These are phyloP conservation scores for Zaprionus africanus DNA, from an alignment of 1,140 invertebrate species.

Conservation along the genomic window DNA sequence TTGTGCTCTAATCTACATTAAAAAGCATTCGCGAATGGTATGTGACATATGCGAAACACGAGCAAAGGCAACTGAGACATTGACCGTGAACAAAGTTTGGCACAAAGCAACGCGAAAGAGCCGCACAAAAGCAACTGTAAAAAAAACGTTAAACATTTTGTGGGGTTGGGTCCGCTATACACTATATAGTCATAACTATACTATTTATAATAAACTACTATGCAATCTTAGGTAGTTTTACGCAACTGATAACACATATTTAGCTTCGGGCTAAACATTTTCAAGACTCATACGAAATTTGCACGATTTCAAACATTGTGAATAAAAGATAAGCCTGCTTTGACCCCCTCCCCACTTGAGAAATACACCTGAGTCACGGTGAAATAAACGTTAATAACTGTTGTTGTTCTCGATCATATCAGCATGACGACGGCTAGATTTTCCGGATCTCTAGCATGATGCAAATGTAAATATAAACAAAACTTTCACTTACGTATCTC, in stretches of 20 bases:
- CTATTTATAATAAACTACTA: slow-evolving; percentile 10
- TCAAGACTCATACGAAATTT: slow-evolving; percentile 6
- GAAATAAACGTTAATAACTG: slow-evolving; percentile 20
- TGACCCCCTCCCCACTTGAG: background rate
- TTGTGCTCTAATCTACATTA: slow-evolving; percentile 28
- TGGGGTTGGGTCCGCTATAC: background rate
- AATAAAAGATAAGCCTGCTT: background rate
- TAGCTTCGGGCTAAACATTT: background rate
- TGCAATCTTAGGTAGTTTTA: slow-evolving; percentile 22
- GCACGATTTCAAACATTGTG: background rate
- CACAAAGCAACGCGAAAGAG: slow-evolving; percentile 61
- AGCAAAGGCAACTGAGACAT: slow-evolving; percentile 43
- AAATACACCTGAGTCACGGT: slow-evolving; percentile 35
- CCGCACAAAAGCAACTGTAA: slow-evolving; percentile 9
- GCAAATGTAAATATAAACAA: slow-evolving; percentile 5
- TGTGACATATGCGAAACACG: background rate
- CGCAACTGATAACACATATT: slow-evolving; percentile 28
- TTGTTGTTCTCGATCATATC: slow-evolving; percentile 5
- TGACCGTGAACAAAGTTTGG: slow-evolving; percentile 71
- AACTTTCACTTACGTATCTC: slow-evolving; percentile 88
- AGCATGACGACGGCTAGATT: slow-evolving; percentile 25
- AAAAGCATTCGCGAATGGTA: slow-evolving; percentile 27
- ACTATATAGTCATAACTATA: background rate
- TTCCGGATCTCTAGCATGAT: background rate
- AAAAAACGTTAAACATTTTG: slow-evolving; percentile 10